phyloP scores from a whole-genome alignment of 2,888 invertebrate species.

The Tenthredo amoena region DNA sequence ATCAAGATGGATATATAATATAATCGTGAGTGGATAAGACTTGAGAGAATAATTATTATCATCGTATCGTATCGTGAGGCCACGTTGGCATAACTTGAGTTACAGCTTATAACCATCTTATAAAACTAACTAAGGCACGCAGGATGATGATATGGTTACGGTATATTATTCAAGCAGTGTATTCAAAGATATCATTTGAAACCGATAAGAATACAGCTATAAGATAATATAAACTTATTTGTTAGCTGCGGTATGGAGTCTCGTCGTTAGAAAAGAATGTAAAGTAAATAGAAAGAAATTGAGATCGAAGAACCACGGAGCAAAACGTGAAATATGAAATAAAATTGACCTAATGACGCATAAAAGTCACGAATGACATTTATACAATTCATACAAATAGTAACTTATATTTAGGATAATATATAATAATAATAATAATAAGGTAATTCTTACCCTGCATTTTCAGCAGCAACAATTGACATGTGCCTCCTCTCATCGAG shows the following conservation, averaged over 20 bases:
- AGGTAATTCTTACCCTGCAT: constrained; percentile 81
- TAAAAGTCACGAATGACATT: too few relatives aligned
- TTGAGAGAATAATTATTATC: not conserved
- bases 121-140: not conserved
- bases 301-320: not conserved
- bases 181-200: constrained; percentile 8
- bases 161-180: not conserved
- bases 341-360: not conserved
- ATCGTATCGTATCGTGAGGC: not conserved
- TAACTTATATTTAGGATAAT: not conserved
- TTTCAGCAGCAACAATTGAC: constrained; percentile 83
- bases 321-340: not conserved
- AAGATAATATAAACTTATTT: constrained; percentile 26
- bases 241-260: not conserved
- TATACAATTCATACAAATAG: too few relatives aligned
- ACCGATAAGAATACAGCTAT: constrained; percentile 7
- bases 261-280: not conserved
- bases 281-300: not conserved
- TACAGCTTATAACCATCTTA: not conserved
- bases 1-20: not conserved
- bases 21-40: not conserved
- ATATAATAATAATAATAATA: not conserved
- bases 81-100: constrained; percentile 14
- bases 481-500: constrained; percentile 84
- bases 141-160: not conserved